Evolutionary conservation across 2,888 invertebrate genomes (phyloP), one percentile per base, ranked within the genome.

Genomic region (Amphipoea lucens): DNA sequence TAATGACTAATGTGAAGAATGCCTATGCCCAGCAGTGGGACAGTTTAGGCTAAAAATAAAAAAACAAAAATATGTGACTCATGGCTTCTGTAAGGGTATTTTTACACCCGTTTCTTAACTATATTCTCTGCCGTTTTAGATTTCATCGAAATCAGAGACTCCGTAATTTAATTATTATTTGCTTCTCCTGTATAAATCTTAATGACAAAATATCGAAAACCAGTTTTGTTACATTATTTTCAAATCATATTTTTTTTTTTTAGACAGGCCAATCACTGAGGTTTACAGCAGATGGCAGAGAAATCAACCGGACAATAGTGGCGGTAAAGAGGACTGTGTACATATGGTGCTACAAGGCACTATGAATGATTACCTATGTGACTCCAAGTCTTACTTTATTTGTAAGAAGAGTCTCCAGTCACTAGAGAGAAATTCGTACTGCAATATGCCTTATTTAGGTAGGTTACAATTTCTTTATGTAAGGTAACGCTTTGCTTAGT

Each of bases 211-310:
- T 17, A 23, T 4, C 4, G 14, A 40, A 14, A 40, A 71, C 4
- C 11, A 60, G 4, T 60, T 23, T 4, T 17, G 17, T 36, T 20
- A 11, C 14, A 3, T 11, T 36, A 23, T 36, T 62, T 40, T n/a
- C 2, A 12, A 63, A 23, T 29, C 17, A 48, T n/a, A 20, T 3
- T 29, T 1, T 4, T 36, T n/a, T n/a, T 51, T 78, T 77, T 57
- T 45, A 78, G 78, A 7, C 5, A 78, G 57, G 29, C 57, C 78
- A 57, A 60, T 78, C 7, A n/a, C 78, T 23, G 78, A 78, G 23
- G 78, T 78, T 1, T 78, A 78, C 77, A 48, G 20, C n/a, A 57
- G 17, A 48, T 78, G 77, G 77, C 66, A 77, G 4, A 9, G 5
- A 51, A 36, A 0, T 14, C 36, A 70, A 70, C 70, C 70, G 1